Conservation (phyloP, 2,797 vertebrate genomes). For the Lates japonicus region DNA sequence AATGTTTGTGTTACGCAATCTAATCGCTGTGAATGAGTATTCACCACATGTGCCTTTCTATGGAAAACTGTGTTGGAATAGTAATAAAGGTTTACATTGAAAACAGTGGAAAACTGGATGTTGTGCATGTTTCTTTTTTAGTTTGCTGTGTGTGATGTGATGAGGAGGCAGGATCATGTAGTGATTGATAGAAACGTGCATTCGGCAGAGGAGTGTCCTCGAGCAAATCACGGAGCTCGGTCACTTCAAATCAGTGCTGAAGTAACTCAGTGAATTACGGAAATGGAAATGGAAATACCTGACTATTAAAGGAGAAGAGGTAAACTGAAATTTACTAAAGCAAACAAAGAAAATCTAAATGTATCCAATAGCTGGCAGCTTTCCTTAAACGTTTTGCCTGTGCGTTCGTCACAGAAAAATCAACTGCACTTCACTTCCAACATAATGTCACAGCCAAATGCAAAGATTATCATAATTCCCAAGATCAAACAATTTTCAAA, state of each 20-base stretch:
- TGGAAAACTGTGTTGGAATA: slow-evolving; percentile 70
- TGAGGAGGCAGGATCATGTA: neutral
- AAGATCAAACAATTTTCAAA: slow-evolving; percentile 50
- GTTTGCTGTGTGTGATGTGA: neutral
- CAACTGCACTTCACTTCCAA: slow-evolving; percentile 16
- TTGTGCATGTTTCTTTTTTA: slow-evolving; percentile 13
- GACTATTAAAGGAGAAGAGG: neutral
- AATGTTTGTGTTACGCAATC: slow-evolving; percentile 61
- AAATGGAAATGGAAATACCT: slow-evolving; percentile 7
- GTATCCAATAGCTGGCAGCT: slow-evolving; percentile 7
- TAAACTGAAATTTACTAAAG: neutral
- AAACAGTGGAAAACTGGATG: slow-evolving; percentile 71
- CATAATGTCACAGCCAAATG: slow-evolving; percentile 51
- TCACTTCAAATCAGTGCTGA: neutral
- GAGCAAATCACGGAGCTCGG: neutral
- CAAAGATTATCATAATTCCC: slow-evolving; percentile 56
- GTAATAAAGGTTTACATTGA: slow-evolving; percentile 87
- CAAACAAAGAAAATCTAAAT: slow-evolving; percentile 8
- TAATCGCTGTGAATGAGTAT: slow-evolving; percentile 47
- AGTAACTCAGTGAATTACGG: neutral
- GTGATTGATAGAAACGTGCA: neutral
- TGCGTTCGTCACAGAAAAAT: slow-evolving; percentile 42
- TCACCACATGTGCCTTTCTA: slow-evolving; percentile 82
- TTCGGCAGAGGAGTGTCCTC: slow-evolving; percentile 9
- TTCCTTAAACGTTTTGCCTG: slow-evolving; percentile 11